Evolutionary conservation across 2,113 vertebrate genomes (phyloP).

Genomic region (Eulacestoma nigropectus): DNA sequence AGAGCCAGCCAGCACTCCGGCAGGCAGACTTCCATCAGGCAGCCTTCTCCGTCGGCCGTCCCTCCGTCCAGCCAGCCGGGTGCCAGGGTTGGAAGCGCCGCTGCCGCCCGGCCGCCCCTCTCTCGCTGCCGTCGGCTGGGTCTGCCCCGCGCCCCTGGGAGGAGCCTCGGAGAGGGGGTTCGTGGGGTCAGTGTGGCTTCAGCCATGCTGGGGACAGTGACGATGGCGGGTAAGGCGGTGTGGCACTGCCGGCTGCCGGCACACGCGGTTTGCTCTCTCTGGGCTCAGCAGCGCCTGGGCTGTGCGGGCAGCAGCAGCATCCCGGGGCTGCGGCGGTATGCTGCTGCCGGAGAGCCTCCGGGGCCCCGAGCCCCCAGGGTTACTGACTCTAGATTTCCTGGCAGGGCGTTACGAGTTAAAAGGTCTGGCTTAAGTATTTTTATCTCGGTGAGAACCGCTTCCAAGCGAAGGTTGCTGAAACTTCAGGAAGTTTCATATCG

Average conservation of each 20-base stretch:
- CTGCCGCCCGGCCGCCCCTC: neutral
- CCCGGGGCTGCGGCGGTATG: neutral
- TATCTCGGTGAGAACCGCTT: fast-evolving
- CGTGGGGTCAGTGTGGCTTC: neutral
- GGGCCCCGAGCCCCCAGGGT: neutral
- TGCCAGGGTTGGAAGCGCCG: neutral
- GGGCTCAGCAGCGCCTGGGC: neutral
- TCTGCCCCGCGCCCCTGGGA: neutral
- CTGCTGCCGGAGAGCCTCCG: neutral
- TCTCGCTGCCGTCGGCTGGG: neutral
- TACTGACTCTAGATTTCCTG: fast-evolving
- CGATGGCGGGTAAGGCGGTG: neutral
- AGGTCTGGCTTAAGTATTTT: neutral
- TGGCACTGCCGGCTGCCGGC: neutral
- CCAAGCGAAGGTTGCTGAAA: neutral
- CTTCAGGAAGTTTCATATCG: fast-evolving
- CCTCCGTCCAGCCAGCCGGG: neutral
- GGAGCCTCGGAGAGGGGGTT: neutral
- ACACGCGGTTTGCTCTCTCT: fast-evolving
- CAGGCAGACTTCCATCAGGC: neutral
- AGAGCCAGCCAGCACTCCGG: neutral
- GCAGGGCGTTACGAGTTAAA: fast-evolving
- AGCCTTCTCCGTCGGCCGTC: too few relatives aligned
- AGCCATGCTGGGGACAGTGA: neutral
- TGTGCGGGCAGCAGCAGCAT: neutral